Conservation (phyloP, 2,113 vertebrate species). For the Larimichthys polyactis region DNA sequence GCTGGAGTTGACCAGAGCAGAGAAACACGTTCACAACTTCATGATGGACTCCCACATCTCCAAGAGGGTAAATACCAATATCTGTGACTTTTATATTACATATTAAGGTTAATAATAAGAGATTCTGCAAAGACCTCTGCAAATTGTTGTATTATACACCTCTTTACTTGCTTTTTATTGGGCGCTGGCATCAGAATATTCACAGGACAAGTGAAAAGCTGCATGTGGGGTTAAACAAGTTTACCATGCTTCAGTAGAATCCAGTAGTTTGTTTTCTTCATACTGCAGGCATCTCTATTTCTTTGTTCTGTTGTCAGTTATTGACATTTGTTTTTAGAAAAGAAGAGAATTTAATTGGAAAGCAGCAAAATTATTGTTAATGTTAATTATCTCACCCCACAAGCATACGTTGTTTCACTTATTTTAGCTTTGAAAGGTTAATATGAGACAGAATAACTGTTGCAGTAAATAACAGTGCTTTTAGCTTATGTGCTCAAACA, state of each 20-base stretch:
- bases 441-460: background rate
- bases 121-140: background rate
- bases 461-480: constrained; percentile 33
- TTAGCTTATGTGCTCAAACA: constrained; percentile 33
- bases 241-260: background rate
- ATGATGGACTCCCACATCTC: constrained; percentile 98
- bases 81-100: background rate
- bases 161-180: background rate
- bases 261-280: background rate
- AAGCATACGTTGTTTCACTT: background rate
- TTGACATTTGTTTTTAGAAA: background rate
- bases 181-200: background rate
- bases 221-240: background rate
- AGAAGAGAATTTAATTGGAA: background rate
- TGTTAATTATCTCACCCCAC: background rate
- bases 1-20: constrained; percentile 94
- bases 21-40: constrained; percentile 97
- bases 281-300: background rate
- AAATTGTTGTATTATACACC: background rate
- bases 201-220: background rate
- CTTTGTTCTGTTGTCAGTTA: background rate
- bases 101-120: background rate
- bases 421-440: background rate
- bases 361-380: background rate
- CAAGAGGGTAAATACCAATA: constrained; percentile 86